phyloP scores from a whole-genome alignment of 2,113 vertebrate genomes.

The Myiopsitta monachus region DNA sequence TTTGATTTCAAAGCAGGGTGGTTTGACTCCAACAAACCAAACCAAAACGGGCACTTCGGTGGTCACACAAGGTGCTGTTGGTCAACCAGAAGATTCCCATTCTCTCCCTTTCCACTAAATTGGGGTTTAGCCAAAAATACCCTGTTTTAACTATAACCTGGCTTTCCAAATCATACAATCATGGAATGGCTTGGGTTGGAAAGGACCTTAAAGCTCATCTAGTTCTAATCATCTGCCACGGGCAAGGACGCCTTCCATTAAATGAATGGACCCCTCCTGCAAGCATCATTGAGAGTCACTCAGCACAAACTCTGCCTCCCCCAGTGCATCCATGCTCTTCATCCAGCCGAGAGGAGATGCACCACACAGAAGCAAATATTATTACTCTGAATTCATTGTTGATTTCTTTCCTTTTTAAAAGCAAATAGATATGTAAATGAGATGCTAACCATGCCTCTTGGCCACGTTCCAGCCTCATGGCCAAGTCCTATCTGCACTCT shows the following conservation, averaged over 20 bases:
- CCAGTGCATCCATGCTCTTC: background rate
- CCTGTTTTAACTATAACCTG: background rate
- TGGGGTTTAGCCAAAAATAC: background rate
- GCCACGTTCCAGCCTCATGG: rapidly evolving
- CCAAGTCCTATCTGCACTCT: background rate
- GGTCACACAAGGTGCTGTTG: background rate
- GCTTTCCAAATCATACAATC: background rate
- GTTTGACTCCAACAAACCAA: background rate
- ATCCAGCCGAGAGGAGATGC: background rate
- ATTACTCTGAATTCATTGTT: background rate
- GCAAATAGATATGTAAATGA: background rate
- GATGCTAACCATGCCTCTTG: background rate
- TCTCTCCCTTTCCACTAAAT: background rate
- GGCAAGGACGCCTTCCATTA: background rate
- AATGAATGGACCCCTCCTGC: background rate
- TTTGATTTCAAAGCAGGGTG: background rate
- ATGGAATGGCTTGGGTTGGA: background rate
- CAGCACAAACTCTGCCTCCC: background rate
- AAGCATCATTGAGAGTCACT: background rate
- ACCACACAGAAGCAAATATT: background rate
- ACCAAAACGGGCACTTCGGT: background rate
- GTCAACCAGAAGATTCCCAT: background rate
- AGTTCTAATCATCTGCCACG: rapidly evolving
- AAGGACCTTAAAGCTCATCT: background rate
- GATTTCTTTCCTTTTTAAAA: background rate